Percentiles rank a stretch among this genome's conserved stretches.
Evolutionary conservation across 2,888 invertebrate species (phyloP).

Genomic region (Myopa tessellatipennis): DNA sequence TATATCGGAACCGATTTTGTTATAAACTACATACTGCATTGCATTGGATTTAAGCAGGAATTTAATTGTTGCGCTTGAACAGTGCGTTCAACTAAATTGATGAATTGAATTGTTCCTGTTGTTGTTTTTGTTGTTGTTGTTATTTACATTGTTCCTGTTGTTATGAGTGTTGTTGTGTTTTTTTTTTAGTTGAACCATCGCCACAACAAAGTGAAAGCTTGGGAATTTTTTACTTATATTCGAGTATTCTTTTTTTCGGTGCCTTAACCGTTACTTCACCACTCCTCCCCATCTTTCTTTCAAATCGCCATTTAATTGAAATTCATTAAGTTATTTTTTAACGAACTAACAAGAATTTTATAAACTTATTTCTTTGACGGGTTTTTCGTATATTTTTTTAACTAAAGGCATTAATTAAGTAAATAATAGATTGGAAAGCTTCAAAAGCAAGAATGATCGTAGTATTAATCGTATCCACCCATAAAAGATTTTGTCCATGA

Average conservation of each 20-base stretch:
- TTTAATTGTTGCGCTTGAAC: constrained; percentile 10
- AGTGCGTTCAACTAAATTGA: neutral
- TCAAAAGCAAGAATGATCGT: too few species aligned
- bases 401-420: too few species aligned
- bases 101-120: neutral
- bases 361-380: neutral
- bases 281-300: too few species aligned
- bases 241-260: neutral
- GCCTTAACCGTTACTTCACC: neutral
- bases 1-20: neutral
- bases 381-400: too few species aligned
- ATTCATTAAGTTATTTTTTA: constrained; percentile 7
- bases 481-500: too few species aligned
- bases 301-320: constrained; percentile 16
- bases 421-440: too few species aligned
- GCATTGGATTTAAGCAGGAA: constrained; percentile 1
- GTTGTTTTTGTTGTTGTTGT: neutral
- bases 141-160: neutral
- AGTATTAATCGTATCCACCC: too few species aligned
- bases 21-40: too few species aligned
- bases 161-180: neutral
- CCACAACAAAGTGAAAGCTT: constrained; percentile 27
- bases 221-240: neutral
- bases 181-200: neutral
- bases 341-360: neutral